Evolutionary conservation across 1,140 invertebrate genomes (phyloP).

Genomic region (Rhopalosiphum padi): DNA sequence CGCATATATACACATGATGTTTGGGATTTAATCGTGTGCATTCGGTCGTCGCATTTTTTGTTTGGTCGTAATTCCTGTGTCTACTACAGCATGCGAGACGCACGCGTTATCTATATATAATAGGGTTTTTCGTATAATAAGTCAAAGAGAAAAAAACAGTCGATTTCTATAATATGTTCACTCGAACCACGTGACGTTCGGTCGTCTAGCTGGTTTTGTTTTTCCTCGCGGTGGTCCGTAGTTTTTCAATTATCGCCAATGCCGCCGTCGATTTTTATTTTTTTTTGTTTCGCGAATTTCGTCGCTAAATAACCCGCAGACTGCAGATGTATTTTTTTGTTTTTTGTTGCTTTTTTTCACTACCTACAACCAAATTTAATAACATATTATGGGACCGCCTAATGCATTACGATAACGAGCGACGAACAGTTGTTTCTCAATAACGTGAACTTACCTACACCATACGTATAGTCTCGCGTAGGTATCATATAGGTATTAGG

Average conservation of each 20-base stretch:
- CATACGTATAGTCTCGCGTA: neutral
- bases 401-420: constrained; percentile 7
- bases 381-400: neutral
- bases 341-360: neutral
- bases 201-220: neutral
- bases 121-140: neutral
- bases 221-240: neutral
- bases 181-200: neutral
- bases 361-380: neutral
- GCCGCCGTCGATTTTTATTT: neutral
- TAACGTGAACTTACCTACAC: neutral
- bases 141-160: neutral
- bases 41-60: neutral
- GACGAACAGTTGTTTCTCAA: constrained; percentile 27
- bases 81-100: neutral
- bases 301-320: neutral
- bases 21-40: constrained; percentile 39
- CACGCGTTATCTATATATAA: neutral
- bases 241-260: neutral
- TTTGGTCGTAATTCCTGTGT: neutral
- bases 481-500: neutral
- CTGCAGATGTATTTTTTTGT: neutral
- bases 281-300: neutral
- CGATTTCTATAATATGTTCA: too few species aligned
- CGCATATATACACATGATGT: neutral